A percentile compares a stretch with the other conserved stretches of the same genome.
Conservation (phyloP, 2,113 vertebrate genomes). For the Chaetodon auriga region DNA sequence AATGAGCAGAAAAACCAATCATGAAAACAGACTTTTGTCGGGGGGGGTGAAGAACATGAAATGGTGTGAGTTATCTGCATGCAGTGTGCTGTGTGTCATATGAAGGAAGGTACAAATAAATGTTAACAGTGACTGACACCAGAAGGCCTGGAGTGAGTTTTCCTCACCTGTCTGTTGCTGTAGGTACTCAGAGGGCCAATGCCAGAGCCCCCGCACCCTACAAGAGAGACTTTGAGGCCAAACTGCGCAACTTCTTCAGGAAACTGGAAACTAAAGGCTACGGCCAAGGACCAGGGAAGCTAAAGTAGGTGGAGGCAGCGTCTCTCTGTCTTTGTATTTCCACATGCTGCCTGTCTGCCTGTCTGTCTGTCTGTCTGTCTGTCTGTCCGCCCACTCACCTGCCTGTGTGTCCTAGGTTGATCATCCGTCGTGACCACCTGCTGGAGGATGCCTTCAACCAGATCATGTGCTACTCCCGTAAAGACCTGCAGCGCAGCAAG, state of each 20-base stretch:
- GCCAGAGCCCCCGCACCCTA: conserved; percentile 93
- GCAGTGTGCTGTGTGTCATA: too few relatives aligned
- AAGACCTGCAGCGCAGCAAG: conserved; percentile 94
- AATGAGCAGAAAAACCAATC: too few relatives aligned
- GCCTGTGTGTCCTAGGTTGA: conserved; percentile 82
- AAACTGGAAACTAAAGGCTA: conserved; percentile 96
- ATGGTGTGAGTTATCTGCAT: too few relatives aligned
- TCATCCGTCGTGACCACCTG: conserved; percentile 93
- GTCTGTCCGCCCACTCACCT: not conserved
- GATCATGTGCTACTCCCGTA: conserved; percentile 95
- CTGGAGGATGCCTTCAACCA: conserved; percentile 96
- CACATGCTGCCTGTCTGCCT: too few relatives aligned
- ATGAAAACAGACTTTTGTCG: too few relatives aligned
- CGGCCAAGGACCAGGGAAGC: conserved; percentile 94
- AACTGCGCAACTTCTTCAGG: conserved; percentile 94
- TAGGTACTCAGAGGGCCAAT: conserved; percentile 95
- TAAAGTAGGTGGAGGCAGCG: conserved; percentile 85
- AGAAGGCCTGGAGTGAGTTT: too few relatives aligned
- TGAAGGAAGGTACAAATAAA: too few relatives aligned
- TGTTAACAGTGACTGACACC: too few relatives aligned
- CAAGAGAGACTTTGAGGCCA: conserved; percentile 96
- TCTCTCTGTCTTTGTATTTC: not conserved
- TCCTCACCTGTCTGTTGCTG: not conserved
- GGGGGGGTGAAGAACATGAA: too few relatives aligned
- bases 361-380: not conserved